Evolutionary conservation across 1,140 invertebrate genomes (phyloP).

Genomic region (Brachystomella parvula): DNA sequence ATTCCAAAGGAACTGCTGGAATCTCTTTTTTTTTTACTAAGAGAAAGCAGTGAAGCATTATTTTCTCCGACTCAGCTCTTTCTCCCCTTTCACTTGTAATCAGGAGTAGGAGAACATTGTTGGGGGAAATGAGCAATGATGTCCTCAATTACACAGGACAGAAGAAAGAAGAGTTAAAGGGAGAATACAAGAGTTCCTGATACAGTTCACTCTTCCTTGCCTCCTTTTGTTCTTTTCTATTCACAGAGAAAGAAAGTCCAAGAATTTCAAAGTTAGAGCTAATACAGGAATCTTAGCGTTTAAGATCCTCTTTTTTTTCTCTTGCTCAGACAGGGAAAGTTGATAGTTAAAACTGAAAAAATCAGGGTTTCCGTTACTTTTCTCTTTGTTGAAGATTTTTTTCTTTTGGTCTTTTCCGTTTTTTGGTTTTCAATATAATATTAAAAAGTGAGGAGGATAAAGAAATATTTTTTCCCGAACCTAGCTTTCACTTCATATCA

Average conservation of each 20-base stretch:
- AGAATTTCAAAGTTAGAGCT: too few relatives aligned
- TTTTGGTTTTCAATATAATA: neutral
- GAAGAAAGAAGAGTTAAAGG: neutral
- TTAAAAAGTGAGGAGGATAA: neutral
- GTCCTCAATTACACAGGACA: constrained; percentile 12
- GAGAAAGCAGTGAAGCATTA: neutral
- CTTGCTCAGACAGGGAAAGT: too few relatives aligned
- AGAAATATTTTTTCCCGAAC: neutral
- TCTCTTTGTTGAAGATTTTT: too few relatives aligned
- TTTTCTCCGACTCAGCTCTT: neutral
- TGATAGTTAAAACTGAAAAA: too few relatives aligned
- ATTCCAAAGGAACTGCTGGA: neutral
- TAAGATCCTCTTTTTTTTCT: too few relatives aligned
- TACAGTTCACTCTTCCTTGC: neutral
- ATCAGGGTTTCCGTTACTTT: too few relatives aligned
- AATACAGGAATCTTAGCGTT: too few relatives aligned
- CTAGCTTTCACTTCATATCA: constrained; percentile 16
- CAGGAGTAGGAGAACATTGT: constrained; percentile 4
- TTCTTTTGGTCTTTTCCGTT: neutral
- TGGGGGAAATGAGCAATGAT: constrained; percentile 16
- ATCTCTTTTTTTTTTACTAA: neutral
- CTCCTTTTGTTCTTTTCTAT: neutral
- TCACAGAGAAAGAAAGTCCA: neutral
- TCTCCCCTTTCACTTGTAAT: constrained; percentile 1
- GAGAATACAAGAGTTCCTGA: neutral